These are phyloP conservation scores for Anoplolepis gracilipes DNA, from an alignment of 1,140 invertebrate genomes.

Conservation along the genomic window DNA sequence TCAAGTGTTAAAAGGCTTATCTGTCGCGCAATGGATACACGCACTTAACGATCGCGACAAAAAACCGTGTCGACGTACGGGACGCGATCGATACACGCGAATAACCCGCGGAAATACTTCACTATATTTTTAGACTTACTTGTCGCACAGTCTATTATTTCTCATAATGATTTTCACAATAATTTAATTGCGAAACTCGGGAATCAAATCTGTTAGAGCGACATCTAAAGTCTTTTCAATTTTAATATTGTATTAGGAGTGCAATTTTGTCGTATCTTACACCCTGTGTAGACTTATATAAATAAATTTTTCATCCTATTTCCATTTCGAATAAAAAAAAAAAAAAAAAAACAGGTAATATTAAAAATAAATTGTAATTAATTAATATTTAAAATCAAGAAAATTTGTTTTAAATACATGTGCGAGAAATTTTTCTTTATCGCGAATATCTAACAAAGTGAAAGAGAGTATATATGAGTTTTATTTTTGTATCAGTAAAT, in stretches of 20 bases:
- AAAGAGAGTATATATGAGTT: background rate
- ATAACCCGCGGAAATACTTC: background rate
- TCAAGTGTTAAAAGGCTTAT: constrained; percentile 60
- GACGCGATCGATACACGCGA: constrained; percentile 14
- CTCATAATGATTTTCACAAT: background rate
- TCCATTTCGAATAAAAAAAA: too few species aligned
- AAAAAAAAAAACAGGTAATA: too few species aligned
- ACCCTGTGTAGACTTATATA: background rate
- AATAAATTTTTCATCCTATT: too few species aligned
- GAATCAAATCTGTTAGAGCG: background rate
- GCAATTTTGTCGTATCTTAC: background rate
- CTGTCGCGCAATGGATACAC: constrained; percentile 26
- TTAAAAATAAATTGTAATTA: background rate
- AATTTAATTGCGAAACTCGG: background rate
- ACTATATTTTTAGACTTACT: constrained; percentile 2
- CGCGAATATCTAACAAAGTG: background rate
- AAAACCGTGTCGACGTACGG: constrained; percentile 39
- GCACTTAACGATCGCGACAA: constrained; percentile 46
- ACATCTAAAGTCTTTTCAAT: background rate
- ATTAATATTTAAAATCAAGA: background rate
- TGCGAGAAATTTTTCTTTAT: background rate
- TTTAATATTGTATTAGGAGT: background rate
- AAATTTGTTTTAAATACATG: background rate
- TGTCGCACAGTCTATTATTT: background rate
- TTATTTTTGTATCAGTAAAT: background rate